Base-by-base conservation (phyloP, 2,888 invertebrate genomes). In the Orchesella flavescens region DNA sequence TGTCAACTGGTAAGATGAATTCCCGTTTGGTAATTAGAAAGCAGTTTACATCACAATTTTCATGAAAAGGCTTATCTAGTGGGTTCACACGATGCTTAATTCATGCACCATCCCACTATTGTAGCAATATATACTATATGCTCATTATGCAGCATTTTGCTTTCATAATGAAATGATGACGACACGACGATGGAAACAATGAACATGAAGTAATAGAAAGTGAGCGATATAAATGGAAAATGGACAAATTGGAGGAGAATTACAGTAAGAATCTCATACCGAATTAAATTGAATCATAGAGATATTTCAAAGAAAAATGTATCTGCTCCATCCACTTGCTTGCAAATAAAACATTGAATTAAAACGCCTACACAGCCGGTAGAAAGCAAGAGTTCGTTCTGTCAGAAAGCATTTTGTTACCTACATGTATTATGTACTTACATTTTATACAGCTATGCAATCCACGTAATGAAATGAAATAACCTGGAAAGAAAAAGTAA, bases 21-120 rank as follows among this genome's bases (percentile, higher is more conserved):
- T 78, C 71, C 78, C 78, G 24, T 23, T 44, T 69, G 34, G 61
- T 72, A 71, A 78, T 78, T 72, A 59, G 63, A 65, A 75, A 15
- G 34, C 24, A 5, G 46, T 59, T 59, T 75, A n/a, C 21, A 72
- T 34, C 34, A 34, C 34, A 34, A 57, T 34, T 55, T 57, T 1
- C 13, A 43, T 21, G 21, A 15, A 57, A 72, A 34, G 34, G 34
- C 34, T 34, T 34, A 63, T 63, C 63, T 23, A 15, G 24, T 21
- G 7, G n/a, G 59, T 72, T 72, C 72, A 24, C 72, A 72, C 72
- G 72, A 19, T 23, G 24, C 65, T 65, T 63, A 61, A 34, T 34
- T 34, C 34, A 34, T 34, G 3, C 34, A 34, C 34, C 34, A 34
- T 34, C 34, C 34, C 34, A 34, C 34, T 4, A 34, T 7, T 2